Evolutionary conservation across 2,797 vertebrate species (phyloP).

Genomic region (Xiphorhynchus erythropygius): DNA sequence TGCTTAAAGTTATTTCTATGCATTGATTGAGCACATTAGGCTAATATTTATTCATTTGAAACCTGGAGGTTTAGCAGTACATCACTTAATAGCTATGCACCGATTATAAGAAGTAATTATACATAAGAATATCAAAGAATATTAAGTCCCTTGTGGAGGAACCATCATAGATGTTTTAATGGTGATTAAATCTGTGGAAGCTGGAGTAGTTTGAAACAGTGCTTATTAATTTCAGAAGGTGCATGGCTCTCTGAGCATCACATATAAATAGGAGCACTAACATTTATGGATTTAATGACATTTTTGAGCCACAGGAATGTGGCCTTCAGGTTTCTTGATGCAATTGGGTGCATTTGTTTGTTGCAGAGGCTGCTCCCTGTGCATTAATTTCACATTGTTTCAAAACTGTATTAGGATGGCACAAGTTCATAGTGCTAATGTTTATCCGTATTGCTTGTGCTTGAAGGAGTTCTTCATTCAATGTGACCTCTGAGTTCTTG

Average conservation of each 20-base stretch:
- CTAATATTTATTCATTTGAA: conserved; percentile 79
- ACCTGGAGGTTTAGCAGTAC: conserved; percentile 65
- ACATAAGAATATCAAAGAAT: conserved; percentile 71
- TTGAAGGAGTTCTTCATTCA: background rate
- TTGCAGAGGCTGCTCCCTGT: background rate
- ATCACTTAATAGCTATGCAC: conserved; percentile 70
- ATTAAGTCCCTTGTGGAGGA: conserved; percentile 53
- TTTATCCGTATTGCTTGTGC: background rate
- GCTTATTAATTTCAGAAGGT: conserved; percentile 64
- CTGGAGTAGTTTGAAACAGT: conserved; percentile 26
- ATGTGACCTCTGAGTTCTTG: background rate
- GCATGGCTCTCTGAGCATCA: background rate
- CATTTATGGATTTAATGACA: background rate
- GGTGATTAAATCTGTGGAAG: conserved; percentile 64
- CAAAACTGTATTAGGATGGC: background rate
- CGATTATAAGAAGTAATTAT: conserved; percentile 74
- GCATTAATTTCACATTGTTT: background rate
- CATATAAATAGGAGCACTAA: conserved; percentile 24
- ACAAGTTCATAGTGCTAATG: background rate
- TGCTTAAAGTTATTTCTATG: conserved; percentile 73
- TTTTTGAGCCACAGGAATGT: background rate
- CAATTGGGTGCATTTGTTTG: background rate
- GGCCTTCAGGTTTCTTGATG: background rate
- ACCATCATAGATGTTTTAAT: conserved; percentile 57
- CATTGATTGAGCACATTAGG: conserved; percentile 78